Evolutionary conservation across 2,888 invertebrate genomes (phyloP).

Genomic region (Drosophila mayaguana): DNA sequence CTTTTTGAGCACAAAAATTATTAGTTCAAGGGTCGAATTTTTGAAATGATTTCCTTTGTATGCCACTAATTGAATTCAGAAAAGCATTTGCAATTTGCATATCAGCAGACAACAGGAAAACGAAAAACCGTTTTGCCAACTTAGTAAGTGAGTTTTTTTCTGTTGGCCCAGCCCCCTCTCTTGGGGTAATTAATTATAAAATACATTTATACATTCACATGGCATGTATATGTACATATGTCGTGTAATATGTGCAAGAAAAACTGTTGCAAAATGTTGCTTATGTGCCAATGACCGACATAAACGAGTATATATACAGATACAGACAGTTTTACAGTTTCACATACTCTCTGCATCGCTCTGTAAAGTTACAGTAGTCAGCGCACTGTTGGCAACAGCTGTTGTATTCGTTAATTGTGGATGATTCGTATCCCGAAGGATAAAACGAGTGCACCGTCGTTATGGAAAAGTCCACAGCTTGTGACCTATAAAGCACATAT

Average conservation of each 20-base stretch:
- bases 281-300: conserved; percentile 40
- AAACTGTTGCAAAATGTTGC: conserved; percentile 13
- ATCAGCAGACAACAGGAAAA: conserved; percentile 36
- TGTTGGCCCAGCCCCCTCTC: conserved; percentile 59
- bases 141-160: conserved; percentile 15
- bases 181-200: conserved; percentile 55
- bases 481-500: conserved; percentile 60
- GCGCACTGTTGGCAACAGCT: conserved; percentile 49
- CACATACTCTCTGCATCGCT: conserved; percentile 9
- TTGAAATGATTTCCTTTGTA: conserved; percentile 28
- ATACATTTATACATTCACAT: conserved; percentile 13
- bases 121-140: conserved; percentile 15
- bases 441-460: conserved; percentile 71
- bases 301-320: conserved; percentile 45
- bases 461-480: conserved; percentile 56
- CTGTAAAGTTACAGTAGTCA: conserved; percentile 29
- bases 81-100: conserved; percentile 12
- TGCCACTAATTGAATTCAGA: background rate
- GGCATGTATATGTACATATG: background rate
- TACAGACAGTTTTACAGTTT: conserved; percentile 15
- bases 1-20: too few species aligned
- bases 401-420: conserved; percentile 9
- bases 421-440: conserved; percentile 51
- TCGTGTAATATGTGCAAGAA: background rate
- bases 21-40: conserved; percentile 9